phyloP scores from a whole-genome alignment of 2,113 vertebrate species.

The Nematolebias whitei region DNA sequence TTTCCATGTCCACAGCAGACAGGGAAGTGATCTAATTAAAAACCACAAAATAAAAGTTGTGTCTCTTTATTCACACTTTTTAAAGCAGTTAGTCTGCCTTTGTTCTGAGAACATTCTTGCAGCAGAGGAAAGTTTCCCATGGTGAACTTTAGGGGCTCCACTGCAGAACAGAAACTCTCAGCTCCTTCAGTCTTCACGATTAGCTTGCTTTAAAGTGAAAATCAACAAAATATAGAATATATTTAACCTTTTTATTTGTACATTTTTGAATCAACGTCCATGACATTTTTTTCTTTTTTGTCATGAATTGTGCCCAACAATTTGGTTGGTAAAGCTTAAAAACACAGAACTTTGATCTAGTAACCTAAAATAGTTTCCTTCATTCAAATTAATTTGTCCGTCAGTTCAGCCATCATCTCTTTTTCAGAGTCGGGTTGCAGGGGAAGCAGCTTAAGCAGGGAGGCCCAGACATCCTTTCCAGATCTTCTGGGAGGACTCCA shows the following conservation, averaged over 20 bases:
- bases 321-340: slow-evolving; percentile 1
- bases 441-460: too few species aligned
- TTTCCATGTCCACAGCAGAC: slow-evolving; percentile 73
- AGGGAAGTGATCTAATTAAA: slow-evolving; percentile 78
- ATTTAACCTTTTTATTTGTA: slow-evolving; percentile 5
- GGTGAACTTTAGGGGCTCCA: slow-evolving; percentile 62
- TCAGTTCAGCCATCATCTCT: too few species aligned
- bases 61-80: slow-evolving; percentile 72
- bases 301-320: slow-evolving; percentile 6
- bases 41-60: slow-evolving; percentile 72
- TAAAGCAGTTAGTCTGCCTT: slow-evolving; percentile 64
- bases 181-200: slow-evolving; percentile 41
- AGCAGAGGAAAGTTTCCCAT: slow-evolving; percentile 65
- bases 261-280: slow-evolving; percentile 29
- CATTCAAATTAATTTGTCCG: too few species aligned
- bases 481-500: too few species aligned
- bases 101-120: slow-evolving; percentile 58
- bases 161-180: slow-evolving; percentile 42
- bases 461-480: too few species aligned
- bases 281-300: background rate
- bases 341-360: slow-evolving; percentile 44
- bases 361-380: slow-evolving; percentile 58
- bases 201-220: slow-evolving; percentile 28
- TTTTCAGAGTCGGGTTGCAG: too few species aligned
- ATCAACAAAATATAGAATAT: slow-evolving; percentile 20